Evolutionary conservation across 2,888 invertebrate genomes (phyloP).

Genomic region (Scaptomyza tumidula): DNA sequence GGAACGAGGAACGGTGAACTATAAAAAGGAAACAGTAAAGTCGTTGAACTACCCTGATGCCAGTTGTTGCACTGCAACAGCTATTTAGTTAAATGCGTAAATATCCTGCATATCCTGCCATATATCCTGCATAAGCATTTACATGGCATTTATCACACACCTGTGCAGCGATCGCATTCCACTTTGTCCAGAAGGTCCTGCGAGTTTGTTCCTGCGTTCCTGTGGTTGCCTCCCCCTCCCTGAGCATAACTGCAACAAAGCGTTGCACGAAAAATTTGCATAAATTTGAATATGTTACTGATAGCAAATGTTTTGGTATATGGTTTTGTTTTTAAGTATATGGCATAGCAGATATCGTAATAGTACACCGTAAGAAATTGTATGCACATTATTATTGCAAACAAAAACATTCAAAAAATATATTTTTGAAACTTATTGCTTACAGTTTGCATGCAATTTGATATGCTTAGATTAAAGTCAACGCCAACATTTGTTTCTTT

Average conservation of each 20-base stretch:
- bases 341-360: neutral
- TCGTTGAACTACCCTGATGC: conserved; percentile 40
- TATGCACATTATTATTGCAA: too few species aligned
- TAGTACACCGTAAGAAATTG: neutral
- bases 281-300: conserved; percentile 58
- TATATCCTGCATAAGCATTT: conserved; percentile 48
- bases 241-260: conserved; percentile 39
- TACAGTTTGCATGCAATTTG: too few species aligned
- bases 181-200: neutral
- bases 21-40: conserved; percentile 1
- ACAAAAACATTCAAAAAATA: too few species aligned
- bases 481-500: too few species aligned
- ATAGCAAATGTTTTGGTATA: conserved; percentile 22
- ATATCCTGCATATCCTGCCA: conserved; percentile 56
- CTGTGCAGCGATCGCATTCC: conserved; percentile 50
- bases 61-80: conserved; percentile 23
- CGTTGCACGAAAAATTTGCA: conserved; percentile 54
- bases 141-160: conserved; percentile 69
- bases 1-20: too few species aligned
- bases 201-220: neutral
- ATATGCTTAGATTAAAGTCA: too few species aligned
- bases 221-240: neutral
- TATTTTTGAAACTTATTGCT: too few species aligned
- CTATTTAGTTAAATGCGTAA: conserved; percentile 12
- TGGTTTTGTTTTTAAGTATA: conserved; percentile 1